phyloP scores from a whole-genome alignment of 2,113 vertebrate species.

The Mirza zaza region DNA sequence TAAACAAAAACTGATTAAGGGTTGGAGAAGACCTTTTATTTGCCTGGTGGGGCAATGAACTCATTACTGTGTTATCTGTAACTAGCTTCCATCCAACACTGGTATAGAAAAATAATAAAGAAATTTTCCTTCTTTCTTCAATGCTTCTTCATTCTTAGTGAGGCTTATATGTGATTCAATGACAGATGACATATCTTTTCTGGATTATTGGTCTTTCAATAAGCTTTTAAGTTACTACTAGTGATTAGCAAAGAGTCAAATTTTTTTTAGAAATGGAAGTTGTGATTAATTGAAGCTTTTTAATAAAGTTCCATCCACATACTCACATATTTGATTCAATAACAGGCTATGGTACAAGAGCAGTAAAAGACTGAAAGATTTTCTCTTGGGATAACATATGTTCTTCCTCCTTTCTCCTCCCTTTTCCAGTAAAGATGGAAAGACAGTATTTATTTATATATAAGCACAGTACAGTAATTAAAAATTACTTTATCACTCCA shows the following conservation, averaged over 20 bases:
- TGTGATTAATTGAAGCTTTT: not conserved
- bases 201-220: not conserved
- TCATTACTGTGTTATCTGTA: not conserved
- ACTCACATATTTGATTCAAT: not conserved
- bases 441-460: not conserved
- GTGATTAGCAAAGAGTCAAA: not conserved
- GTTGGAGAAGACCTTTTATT: not conserved
- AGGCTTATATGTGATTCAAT: not conserved
- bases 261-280: slow-evolving; percentile 24
- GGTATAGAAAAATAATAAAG: not conserved
- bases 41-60: not conserved
- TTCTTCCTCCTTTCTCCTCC: not conserved
- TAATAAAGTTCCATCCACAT: not conserved
- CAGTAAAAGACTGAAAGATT: not conserved
- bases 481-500: not conserved
- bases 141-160: not conserved
- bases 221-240: slow-evolving; percentile 46
- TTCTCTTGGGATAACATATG: not conserved
- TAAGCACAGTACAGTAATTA: not conserved
- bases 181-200: not conserved
- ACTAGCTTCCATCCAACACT: not conserved
- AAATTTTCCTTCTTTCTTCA: slow-evolving; percentile 1
- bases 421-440: slow-evolving; percentile 3
- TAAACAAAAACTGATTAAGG: slow-evolving; percentile 8
- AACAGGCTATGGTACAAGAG: not conserved